phyloP scores from a whole-genome alignment of 2,797 vertebrate genomes.

The Eulemur rubriventer region DNA sequence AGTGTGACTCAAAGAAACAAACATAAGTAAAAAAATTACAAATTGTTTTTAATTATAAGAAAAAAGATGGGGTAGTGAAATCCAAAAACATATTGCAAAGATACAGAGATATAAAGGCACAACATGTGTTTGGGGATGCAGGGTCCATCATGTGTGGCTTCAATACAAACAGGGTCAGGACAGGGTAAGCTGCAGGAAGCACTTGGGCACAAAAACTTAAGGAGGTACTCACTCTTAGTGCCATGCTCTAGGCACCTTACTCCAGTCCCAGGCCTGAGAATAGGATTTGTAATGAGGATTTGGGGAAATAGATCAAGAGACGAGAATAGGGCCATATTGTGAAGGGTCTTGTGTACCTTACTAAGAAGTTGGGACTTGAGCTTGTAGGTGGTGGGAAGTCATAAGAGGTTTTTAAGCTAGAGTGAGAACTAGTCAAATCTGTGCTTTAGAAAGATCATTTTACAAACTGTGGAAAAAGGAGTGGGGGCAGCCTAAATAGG shows the following conservation, averaged over 20 bases:
- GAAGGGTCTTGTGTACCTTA: neutral
- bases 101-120: neutral
- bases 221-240: neutral
- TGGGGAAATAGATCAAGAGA: neutral
- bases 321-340: neutral
- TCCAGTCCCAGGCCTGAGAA: neutral
- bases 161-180: neutral
- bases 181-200: neutral
- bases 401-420: neutral
- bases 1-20: neutral
- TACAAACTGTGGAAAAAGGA: neutral
- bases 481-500: neutral
- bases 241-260: neutral
- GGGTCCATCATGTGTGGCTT: neutral
- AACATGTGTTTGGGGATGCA: neutral
- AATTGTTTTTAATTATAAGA: neutral
- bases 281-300: neutral
- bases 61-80: neutral
- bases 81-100: neutral
- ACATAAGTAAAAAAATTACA: neutral
- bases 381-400: neutral
- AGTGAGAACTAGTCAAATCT: neutral
- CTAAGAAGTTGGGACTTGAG: conserved; percentile 1
- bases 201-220: neutral
- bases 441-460: neutral